Evolutionary conservation across 2,888 invertebrate species (phyloP), one percentile per base, ranked within the genome.

Genomic region (Callyntrura guangdongensis): DNA sequence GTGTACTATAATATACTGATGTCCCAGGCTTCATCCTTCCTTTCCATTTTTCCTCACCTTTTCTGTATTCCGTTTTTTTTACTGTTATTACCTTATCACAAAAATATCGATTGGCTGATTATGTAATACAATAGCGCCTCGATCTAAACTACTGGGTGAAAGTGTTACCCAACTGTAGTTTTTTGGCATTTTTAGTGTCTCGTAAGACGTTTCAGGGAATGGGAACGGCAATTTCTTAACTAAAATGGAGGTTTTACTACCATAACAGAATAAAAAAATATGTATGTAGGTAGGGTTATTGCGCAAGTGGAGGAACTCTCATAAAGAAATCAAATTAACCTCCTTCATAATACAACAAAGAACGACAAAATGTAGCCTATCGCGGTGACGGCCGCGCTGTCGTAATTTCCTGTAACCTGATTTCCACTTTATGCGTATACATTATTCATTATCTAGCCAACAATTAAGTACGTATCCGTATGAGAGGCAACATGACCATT

Each of bases 281-380:
- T n/a, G n/a, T 45, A n/a, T 27, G 9, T 3, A 49, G 47, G 20
- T n/a, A n/a, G n/a, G n/a, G 47, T 49, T 47, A 20, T 74, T 49
- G 11, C 22, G 14, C 9, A 36, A 49, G 49, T 47, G 3, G 12
- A 22, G 20, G 36, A n/a, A 49, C 12, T 74, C 20, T 22, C 17
- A 22, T 72, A 72, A 72, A 49, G 22, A 22, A 74, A 74, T 74
- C 74, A 74, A 74, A 74, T 74, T 74, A 74, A 49, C 74, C 74
- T 49, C 49, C 4, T 72, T 72, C 49, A 14, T 20, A 49, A 17
- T 47, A 20, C 20, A 74, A 12, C 22, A 47, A 45, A 36, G 45
- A 72, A 17, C 45, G 4, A 5, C 2, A 53, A 45, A 74, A 49
- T 49, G 27, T 27, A 74, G 22, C 22, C 20, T 36, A 36, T 36